Base-by-base conservation (phyloP, 2,888 invertebrate species). In the Hirtodrosophila cameraria region DNA sequence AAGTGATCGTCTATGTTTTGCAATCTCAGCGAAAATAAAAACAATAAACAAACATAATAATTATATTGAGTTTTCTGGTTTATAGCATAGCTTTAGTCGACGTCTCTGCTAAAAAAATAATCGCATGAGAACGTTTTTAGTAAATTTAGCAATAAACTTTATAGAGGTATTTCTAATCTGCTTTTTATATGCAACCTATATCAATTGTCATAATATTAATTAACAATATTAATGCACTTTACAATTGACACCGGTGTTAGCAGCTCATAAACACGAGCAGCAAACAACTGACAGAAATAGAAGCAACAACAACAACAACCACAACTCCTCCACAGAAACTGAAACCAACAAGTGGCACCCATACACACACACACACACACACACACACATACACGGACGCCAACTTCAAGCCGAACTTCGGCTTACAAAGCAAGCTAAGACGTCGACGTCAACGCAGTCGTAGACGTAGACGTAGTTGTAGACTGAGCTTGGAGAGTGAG, bases 341-440 rank as follows among this genome's bases (percentile, higher is more conserved):
- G 59, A 54, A 62, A 59, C 67, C 73, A 80, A 74, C 72, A 66
- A 78, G 68, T 65, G 65, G 41, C 39, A 46, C 46, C 27, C 58
- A 58, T 16, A 46, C 33, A 30, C 31, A n/a, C 23, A 12, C 28
- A 33, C 9, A 39, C 12, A 36, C n/a, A 18, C 28, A 39, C 23
- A 57, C 12, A 30, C 42, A 25, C 18, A 23, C 41, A 9, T 13
- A 35, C 36, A 41, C 23, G 27, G 2, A 35, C 18, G 11, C n/a
- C n/a, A 23, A 23, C 23, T 6, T 25, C 1, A 49, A 33, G 11
- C 18, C 49, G 4, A 55, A 68, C 58, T 54, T 65, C 43, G 45
- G 43, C 64, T 66, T 36, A 39, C 42, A 43, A 39, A 42, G 35
- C 28, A 28, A 1, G 11, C 6, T 13, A 38, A 35, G 41, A 13